Evolutionary conservation across 1,140 invertebrate species (phyloP).

Genomic region (Drosophila novamexicana): DNA sequence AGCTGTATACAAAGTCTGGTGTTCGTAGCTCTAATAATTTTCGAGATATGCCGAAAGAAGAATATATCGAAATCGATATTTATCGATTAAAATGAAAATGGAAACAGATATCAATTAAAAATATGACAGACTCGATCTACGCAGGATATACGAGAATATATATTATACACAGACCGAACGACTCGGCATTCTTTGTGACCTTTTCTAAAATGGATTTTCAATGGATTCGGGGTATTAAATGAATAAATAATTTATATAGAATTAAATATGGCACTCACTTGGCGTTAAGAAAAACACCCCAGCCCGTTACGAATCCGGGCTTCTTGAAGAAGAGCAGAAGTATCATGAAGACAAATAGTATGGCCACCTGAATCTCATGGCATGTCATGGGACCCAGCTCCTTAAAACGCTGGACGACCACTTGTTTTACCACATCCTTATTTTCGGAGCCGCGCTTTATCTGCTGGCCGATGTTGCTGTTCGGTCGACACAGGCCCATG

Average conservation of each 20-base stretch:
- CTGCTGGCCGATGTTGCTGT: conserved; percentile 84
- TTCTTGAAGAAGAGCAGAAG: conserved; percentile 94
- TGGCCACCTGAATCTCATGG: conserved; percentile 91
- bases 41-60: too few species aligned
- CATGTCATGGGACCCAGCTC: conserved; percentile 91
- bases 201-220: too few species aligned
- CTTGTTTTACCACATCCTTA: conserved; percentile 86
- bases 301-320: conserved; percentile 86
- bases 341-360: conserved; percentile 91
- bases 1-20: too few species aligned
- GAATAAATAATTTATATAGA: conserved; percentile 34
- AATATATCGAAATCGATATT: too few species aligned
- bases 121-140: too few species aligned
- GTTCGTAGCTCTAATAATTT: too few species aligned
- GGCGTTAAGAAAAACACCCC: conserved; percentile 57
- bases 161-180: too few species aligned
- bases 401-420: conserved; percentile 88
- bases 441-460: conserved; percentile 85
- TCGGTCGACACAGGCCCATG: conserved; percentile 89
- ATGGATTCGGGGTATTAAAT: too few species aligned
- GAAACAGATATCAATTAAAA: too few species aligned
- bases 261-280: conserved; percentile 33
- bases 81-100: too few species aligned
- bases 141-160: too few species aligned
- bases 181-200: too few species aligned